Base-by-base conservation (phyloP, 1,140 invertebrate genomes). In the Gonatopus flavifemur region DNA sequence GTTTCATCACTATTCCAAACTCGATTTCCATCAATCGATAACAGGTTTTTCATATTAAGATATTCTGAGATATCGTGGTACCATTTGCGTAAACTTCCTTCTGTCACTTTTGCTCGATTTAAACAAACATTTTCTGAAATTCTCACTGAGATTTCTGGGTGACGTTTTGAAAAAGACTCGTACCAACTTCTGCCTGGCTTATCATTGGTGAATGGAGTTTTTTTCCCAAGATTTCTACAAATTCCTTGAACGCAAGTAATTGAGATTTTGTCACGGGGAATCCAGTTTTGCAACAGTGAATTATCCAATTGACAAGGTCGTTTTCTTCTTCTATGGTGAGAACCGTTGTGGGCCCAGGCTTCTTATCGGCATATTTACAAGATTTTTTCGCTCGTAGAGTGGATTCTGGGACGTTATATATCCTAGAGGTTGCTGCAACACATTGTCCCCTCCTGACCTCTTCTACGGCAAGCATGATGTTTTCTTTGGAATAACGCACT, bases 121-220 rank as follows among this genome's bases (percentile, higher is more conserved):
- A 41, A 24, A 13, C 3, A 7, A 4, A 41, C 3, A 20, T 44
- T 44, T 32, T 44, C 28, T 19, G 30, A 13, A 5, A 44, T 18
- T 33, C 42, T 30, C 4, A 7, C 9, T 6, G 42, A 13, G 10
- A 44, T 16, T 20, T 30, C n/a, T 6, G 42, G 42, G 33, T 32
- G 24, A 8, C 42, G 24, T 19, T 32, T 44, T 5, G 16, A 19
- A 22, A 44, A 44, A 16, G 6, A n/a, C 15, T 32, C 42, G 9
- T 32, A 32, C 42, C 42, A 44, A 31, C 16, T 18, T 19, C 42
- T 31, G n/a, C 42, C 42, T 19, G 42, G 42, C 20, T 21, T 32
- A 44, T 44, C 19, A 20, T 44, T 18, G 8, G 24, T 44, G 16
- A 44, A 44, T 19, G 42, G 42, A 18, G 13, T 44, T 32, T 32